Evolutionary conservation across 1,140 invertebrate species (phyloP).

Genomic region (Drosophila oshimai): DNA sequence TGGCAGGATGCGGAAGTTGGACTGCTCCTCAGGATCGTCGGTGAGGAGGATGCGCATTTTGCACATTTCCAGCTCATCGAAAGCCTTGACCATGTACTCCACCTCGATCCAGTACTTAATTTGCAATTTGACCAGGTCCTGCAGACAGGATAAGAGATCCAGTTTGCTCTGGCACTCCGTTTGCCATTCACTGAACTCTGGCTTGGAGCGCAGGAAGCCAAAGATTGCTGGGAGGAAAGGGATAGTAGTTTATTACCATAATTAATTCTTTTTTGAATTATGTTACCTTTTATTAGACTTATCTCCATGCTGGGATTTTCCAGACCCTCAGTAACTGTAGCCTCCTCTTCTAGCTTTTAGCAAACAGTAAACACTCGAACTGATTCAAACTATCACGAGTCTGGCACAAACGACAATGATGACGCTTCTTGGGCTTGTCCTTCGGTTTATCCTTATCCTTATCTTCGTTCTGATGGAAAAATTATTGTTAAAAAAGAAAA

Average conservation of each 20-base stretch:
- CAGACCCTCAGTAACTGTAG: constrained; percentile 74
- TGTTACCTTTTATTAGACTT: constrained; percentile 50
- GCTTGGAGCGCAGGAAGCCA: constrained; percentile 33
- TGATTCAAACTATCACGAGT: constrained; percentile 84
- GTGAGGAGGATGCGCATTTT: constrained; percentile 85
- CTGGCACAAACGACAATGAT: constrained; percentile 81
- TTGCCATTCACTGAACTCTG: constrained; percentile 14
- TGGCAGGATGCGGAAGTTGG: constrained; percentile 60
- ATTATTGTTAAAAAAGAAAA: background rate
- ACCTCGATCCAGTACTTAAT: constrained; percentile 79
- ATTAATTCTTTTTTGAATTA: background rate
- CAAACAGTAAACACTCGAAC: constrained; percentile 85
- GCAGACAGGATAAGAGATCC: constrained; percentile 85
- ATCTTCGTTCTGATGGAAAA: constrained; percentile 14
- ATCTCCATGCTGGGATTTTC: constrained; percentile 83
- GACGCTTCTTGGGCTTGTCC: constrained; percentile 5
- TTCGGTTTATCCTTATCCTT: constrained; percentile 25
- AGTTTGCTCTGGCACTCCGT: constrained; percentile 83
- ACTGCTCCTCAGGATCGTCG: constrained; percentile 62
- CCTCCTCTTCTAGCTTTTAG: constrained; percentile 79
- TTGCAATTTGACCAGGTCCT: constrained; percentile 87
- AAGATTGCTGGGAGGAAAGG: constrained; percentile 45
- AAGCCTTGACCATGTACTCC: constrained; percentile 82
- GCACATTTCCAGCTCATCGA: constrained; percentile 90
- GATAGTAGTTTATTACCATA: background rate